Conservation (phyloP, 2,888 invertebrate genomes). For the Plebejus anna region DNA sequence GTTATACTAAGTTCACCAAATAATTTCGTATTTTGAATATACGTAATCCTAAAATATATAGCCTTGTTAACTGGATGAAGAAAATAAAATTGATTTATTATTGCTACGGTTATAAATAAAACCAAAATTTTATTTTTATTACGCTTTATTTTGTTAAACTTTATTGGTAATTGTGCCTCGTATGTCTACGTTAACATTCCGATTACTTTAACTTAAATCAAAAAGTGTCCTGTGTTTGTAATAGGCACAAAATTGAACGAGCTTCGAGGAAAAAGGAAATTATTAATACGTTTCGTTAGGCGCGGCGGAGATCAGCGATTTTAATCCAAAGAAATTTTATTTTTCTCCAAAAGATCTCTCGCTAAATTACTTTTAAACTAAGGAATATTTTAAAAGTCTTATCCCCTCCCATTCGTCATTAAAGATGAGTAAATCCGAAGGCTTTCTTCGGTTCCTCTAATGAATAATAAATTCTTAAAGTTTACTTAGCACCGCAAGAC, state of each 20-base stretch:
- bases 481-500: conserved; percentile 4
- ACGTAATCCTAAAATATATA: too few species aligned
- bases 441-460: conserved; percentile 5
- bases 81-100: neutral
- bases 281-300: conserved; percentile 21
- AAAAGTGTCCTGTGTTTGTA: neutral
- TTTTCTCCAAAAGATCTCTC: neutral
- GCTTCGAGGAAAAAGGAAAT: conserved; percentile 1
- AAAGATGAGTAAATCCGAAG: conserved; percentile 1
- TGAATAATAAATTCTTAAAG: conserved; percentile 24
- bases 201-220: neutral
- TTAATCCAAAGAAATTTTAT: neutral
- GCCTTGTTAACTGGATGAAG: too few species aligned
- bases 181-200: neutral
- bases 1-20: too few species aligned
- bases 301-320: conserved; percentile 14
- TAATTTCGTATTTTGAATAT: too few species aligned
- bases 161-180: neutral
- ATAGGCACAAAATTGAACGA: neutral
- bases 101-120: too few species aligned
- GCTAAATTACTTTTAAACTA: conserved; percentile 24
- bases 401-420: conserved; percentile 9
- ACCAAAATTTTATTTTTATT: neutral
- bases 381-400: conserved; percentile 16
- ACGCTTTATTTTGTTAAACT: neutral